Evolutionary conservation across 2,113 vertebrate genomes (phyloP), one percentile per base, ranked within the genome.

Genomic region (Lepisosteus oculatus): DNA sequence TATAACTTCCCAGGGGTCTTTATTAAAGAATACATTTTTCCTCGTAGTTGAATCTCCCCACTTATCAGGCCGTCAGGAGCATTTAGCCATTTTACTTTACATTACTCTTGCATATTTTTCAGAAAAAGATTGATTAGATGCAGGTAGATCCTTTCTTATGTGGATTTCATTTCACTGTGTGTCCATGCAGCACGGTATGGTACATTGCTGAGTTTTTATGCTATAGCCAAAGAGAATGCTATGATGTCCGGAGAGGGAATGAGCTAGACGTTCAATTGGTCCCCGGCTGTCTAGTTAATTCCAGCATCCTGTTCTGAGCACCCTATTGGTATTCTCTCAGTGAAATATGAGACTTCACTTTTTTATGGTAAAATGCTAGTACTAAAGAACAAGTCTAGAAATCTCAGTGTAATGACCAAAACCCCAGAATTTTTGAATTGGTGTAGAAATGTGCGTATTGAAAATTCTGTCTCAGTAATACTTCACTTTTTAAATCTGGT

Each of bases 321-420:
- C 71, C 57, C 59, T 65, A 76, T 78, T 74, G 67, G 72, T 74
- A 68, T 79, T 81, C 67, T 67, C 68, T 71, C 62, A 65, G 74
- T 68, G 61, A 74, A 73, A 73, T 67, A 65, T 29, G 61, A 56
- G 6, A 55, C 43, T 51, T 54, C 42, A 8, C 29, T 65, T 66
- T 74, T 67, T 75, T 79, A 76, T 80, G 74, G 68, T 69, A 62
- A 75, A 73, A 57, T 11, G 47, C 55, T 9, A 75, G 61, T 76
- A 69, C 66, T 44, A 68, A 79, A 72, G 64, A 73, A 72, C 55
- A 70, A 68, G 71, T 70, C 77, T 80, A 66, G 74, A 81, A 79
- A 76, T 78, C 43, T 56, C 43, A 76, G 74, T 72, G 66, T 69
- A 9, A 67, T 70, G 17, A 42, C 69, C 45, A 45, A 44, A 63